Conservation (phyloP, 2,113 vertebrate species). For the Crotalus tigris region DNA sequence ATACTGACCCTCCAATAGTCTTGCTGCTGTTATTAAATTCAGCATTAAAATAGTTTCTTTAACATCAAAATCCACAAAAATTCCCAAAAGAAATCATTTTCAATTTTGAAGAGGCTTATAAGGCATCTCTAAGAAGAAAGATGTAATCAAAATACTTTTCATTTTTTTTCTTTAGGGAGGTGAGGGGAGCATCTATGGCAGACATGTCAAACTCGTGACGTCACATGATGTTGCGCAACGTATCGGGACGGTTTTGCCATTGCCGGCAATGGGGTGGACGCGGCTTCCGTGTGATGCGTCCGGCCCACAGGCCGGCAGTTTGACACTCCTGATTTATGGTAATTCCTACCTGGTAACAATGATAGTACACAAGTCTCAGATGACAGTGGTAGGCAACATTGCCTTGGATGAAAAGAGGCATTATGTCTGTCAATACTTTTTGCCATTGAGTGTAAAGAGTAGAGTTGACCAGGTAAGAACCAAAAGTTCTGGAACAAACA, state of each 20-base stretch:
- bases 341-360: too few relatives aligned
- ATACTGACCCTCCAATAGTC: too few relatives aligned
- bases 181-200: neutral
- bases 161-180: neutral
- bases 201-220: too few relatives aligned
- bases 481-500: neutral
- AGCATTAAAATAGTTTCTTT: too few relatives aligned
- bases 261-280: too few relatives aligned
- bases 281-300: too few relatives aligned
- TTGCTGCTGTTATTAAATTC: too few relatives aligned
- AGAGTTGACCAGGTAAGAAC: neutral
- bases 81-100: too few relatives aligned
- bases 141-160: neutral
- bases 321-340: neutral
- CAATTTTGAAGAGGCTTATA: neutral
- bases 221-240: accelerated
- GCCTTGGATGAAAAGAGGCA: neutral
- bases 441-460: neutral
- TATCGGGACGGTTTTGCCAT: too few relatives aligned
- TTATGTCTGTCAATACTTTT: neutral
- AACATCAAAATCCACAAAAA: too few relatives aligned
- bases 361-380: neutral
- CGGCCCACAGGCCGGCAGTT: too few relatives aligned
- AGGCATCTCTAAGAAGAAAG: neutral
- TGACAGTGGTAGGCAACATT: neutral